A percentile compares a stretch with the other conserved stretches of the same genome.
phyloP scores from a whole-genome alignment of 2,113 vertebrate genomes.

The Pteropus alecto region DNA sequence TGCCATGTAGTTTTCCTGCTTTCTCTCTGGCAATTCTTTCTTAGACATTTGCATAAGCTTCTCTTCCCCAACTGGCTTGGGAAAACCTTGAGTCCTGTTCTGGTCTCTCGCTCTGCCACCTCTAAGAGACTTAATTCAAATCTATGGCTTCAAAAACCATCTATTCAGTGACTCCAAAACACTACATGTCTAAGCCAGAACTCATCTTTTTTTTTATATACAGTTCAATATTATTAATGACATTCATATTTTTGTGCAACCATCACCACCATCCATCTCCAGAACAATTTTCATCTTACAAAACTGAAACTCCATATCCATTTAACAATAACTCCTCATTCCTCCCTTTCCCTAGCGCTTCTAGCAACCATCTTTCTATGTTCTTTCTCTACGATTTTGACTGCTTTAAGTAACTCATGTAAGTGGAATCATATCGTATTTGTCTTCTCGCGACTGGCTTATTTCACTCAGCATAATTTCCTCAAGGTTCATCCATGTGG shows the following conservation, averaged over 20 bases:
- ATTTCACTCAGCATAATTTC: background rate
- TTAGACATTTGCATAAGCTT: background rate
- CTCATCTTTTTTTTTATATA: background rate
- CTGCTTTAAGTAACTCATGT: background rate
- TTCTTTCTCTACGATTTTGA: background rate
- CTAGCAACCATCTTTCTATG: background rate
- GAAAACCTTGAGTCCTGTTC: background rate
- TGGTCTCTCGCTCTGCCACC: background rate
- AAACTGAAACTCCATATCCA: background rate
- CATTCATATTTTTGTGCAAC: background rate
- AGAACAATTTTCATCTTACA: background rate
- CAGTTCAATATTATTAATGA: background rate
- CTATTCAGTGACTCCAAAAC: background rate
- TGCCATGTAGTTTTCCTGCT: background rate
- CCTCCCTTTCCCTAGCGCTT: no score
- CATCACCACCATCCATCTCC: background rate
- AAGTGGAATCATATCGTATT: background rate
- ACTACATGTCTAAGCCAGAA: background rate
- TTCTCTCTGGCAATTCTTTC: background rate
- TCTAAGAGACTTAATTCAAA: background rate
- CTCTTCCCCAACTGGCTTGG: background rate
- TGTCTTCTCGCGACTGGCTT: background rate
- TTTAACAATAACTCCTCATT: background rate
- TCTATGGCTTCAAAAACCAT: background rate
- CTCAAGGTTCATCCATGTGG: background rate